Conservation (phyloP, 2,113 vertebrate genomes). For the Bambusicola thoracicus region DNA sequence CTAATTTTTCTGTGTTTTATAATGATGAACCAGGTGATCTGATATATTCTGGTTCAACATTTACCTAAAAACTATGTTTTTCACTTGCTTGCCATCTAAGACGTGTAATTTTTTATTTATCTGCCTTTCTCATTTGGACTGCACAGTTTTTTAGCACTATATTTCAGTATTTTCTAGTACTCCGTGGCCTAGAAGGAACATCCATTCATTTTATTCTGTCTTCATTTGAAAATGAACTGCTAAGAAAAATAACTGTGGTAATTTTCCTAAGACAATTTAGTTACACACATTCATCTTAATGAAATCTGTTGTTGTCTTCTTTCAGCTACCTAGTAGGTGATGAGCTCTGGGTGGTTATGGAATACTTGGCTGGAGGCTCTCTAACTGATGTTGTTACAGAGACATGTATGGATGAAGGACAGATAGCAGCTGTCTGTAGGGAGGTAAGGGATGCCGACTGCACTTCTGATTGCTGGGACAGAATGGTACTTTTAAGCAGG, state of each 20-base stretch:
- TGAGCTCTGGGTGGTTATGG: slow-evolving; percentile 99
- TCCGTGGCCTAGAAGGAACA: neutral
- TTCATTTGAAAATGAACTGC: neutral
- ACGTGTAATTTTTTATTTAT: neutral
- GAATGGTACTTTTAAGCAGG: neutral
- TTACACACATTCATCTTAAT: neutral
- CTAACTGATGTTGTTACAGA: slow-evolving; percentile 98
- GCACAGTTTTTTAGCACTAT: neutral
- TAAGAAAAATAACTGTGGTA: neutral
- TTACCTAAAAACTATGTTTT: neutral
- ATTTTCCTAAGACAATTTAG: neutral
- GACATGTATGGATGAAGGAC: slow-evolving; percentile 99
- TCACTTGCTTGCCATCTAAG: neutral
- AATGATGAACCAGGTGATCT: neutral
- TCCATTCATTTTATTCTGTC: neutral
- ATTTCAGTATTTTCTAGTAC: neutral
- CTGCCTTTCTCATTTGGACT: neutral
- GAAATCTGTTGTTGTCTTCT: slow-evolving; percentile 5
- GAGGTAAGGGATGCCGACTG: slow-evolving; percentile 81
- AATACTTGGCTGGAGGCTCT: slow-evolving; percentile 96
- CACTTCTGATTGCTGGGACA: neutral
- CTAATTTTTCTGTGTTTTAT: neutral
- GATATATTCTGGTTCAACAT: neutral
- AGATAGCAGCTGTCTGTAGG: slow-evolving; percentile 98
- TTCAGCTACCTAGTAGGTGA: slow-evolving; percentile 96